Evolutionary conservation across 2,113 vertebrate genomes (phyloP), one percentile per base, ranked within the genome.

Genomic region (Hippocampus comes): DNA sequence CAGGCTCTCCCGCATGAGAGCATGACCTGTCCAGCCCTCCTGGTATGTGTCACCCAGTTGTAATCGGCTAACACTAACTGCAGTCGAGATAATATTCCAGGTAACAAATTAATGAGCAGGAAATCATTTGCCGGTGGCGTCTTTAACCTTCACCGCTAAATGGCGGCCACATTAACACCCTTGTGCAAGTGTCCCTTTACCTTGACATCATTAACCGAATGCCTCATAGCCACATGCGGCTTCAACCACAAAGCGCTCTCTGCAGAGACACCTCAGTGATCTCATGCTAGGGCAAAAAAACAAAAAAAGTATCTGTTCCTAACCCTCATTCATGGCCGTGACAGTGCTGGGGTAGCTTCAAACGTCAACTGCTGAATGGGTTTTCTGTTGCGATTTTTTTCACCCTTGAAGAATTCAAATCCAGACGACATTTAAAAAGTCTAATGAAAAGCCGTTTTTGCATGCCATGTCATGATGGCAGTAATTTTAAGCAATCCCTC

Each of bases 81-180:
- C 71, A 67, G 82, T 74, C 75, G 74, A 78, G 80, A 89, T 87
- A 78, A 87, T 86, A 70, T 80, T 84, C 57, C 72, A 81, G 77
- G 70, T 78, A 82, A 82, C 38, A 63, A 78, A 73, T 89, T 75
- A 82, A 77, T 63, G 71, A 87, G 77, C 76, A 80, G 79, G 88
- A 91, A 86, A 86, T 90, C 91, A 92, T 91, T 84, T 87, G 73
- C 70, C 69, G 71, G 67, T 76, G 63, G 82, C 73, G 81, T 73
- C 67, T 83, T 82, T 80, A 78, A 87, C 74, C 73, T 80, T 76
- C 27, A 42, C 43, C 48, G 72, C 76, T 70, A 79, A 82, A 73
- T 75, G 14, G 56, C 38, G 72, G 73, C 53, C 73, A 76, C 78
- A 78, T 78, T 81, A 84, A 80, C 81, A 76, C 78, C 82, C 66